Evolutionary conservation across 2,797 vertebrate genomes (phyloP).

Genomic region (Cyprinodon diabolis): DNA sequence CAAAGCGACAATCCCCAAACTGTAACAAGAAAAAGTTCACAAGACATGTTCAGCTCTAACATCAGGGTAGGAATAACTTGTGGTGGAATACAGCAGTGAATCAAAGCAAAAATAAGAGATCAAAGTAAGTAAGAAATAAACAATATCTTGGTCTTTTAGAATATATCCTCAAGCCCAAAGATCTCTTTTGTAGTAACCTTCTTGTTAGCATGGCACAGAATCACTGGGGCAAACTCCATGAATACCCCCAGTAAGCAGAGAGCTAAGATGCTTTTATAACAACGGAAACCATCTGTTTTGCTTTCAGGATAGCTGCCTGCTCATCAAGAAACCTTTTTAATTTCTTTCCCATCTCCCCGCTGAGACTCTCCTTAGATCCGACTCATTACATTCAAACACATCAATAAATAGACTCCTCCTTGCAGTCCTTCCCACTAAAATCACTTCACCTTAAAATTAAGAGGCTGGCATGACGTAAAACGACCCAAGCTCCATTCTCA

Average conservation of each 20-base stretch:
- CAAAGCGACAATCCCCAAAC: background rate
- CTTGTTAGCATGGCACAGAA: conserved; percentile 55
- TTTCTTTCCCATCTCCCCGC: conserved; percentile 47
- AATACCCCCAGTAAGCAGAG: conserved; percentile 63
- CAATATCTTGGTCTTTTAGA: conserved; percentile 12
- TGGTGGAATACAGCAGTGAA: conserved; percentile 10
- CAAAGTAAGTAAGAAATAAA: conserved; percentile 3
- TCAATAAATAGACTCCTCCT: conserved; percentile 51
- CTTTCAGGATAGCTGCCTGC: conserved; percentile 65
- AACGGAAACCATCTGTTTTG: conserved; percentile 73
- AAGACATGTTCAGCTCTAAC: background rate
- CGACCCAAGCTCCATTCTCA: conserved; percentile 27
- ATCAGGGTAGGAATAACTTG: conserved; percentile 6
- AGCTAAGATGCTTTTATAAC: conserved; percentile 58
- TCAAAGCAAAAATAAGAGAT: background rate
- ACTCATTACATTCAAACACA: conserved; percentile 67
- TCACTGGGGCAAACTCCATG: conserved; percentile 41
- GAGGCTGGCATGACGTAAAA: conserved; percentile 27
- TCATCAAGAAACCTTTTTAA: conserved; percentile 60
- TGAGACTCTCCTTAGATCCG: conserved; percentile 57
- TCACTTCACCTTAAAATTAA: conserved; percentile 35
- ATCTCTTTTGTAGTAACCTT: conserved; percentile 45
- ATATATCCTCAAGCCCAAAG: conserved; percentile 39
- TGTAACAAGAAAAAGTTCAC: background rate
- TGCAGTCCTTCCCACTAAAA: conserved; percentile 16